phyloP scores from a whole-genome alignment of 2,888 invertebrate species.

The Rambutsinella grinnellia region DNA sequence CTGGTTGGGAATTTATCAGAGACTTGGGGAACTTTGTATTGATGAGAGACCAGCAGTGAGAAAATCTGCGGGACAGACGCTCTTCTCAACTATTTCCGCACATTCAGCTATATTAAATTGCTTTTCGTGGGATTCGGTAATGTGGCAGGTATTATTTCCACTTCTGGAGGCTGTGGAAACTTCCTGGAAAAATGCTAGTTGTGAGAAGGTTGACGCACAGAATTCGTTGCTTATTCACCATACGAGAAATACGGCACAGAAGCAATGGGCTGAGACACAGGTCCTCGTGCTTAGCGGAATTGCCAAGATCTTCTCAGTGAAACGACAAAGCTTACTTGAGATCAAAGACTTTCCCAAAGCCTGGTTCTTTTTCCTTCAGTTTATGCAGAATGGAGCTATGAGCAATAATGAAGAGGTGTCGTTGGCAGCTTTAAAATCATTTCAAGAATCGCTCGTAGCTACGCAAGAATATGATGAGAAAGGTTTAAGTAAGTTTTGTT shows the following conservation, averaged over 20 bases:
- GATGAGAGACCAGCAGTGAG: slow-evolving; percentile 96
- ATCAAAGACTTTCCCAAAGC: slow-evolving; percentile 93
- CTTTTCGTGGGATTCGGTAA: slow-evolving; percentile 92
- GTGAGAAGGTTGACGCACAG: slow-evolving; percentile 85
- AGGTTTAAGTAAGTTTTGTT: too few species aligned
- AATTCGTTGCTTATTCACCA: slow-evolving; percentile 98
- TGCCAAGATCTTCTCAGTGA: slow-evolving; percentile 92
- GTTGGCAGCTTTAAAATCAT: slow-evolving; percentile 94
- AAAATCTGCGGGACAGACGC: slow-evolving; percentile 96
- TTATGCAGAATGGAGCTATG: slow-evolving; percentile 92
- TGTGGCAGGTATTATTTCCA: slow-evolving; percentile 94
- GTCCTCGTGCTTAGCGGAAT: slow-evolving; percentile 92
- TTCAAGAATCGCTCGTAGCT: slow-evolving; percentile 87
- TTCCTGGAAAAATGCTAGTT: slow-evolving; percentile 72
- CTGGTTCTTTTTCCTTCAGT: slow-evolving; percentile 93
- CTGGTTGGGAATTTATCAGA: slow-evolving; percentile 95
- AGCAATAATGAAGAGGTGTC: slow-evolving; percentile 96
- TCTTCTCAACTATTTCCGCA: slow-evolving; percentile 97
- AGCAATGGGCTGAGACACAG: slow-evolving; percentile 99
- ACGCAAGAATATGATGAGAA: slow-evolving; percentile 46
- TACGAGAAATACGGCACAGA: slow-evolving; percentile 97
- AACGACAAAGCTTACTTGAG: slow-evolving; percentile 84
- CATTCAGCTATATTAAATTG: slow-evolving; percentile 90
- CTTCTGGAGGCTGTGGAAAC: slow-evolving; percentile 90
- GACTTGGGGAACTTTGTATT: slow-evolving; percentile 91